phyloP scores from a whole-genome alignment of 2,113 vertebrate species.

The Mesitornis unicolor region DNA sequence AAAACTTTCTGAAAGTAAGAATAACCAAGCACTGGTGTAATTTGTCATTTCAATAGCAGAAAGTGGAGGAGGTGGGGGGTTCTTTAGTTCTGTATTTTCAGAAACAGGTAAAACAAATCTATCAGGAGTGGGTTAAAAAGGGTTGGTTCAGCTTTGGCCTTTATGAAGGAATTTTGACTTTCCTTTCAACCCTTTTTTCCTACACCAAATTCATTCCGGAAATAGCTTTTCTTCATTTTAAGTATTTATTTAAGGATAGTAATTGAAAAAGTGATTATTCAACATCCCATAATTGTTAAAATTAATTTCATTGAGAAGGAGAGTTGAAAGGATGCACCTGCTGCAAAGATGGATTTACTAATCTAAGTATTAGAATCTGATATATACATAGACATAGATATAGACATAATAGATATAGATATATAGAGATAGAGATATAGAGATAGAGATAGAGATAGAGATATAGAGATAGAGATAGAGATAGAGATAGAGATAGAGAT shows the following conservation, averaged over 20 bases:
- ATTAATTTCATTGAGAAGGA: not conserved
- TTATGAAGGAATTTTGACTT: not conserved
- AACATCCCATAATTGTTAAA: not conserved
- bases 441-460: no score
- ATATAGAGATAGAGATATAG: no score
- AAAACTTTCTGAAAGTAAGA: not conserved
- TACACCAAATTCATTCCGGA: not conserved
- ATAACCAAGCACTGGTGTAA: not conserved
- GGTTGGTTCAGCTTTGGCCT: not conserved
- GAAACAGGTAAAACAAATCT: not conserved
- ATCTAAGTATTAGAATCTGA: not conserved
- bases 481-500: no score
- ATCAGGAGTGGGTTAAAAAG: not conserved
- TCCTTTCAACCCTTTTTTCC: not conserved
- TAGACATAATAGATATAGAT: no score
- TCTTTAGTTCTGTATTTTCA: not conserved
- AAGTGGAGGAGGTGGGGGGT: accelerated
- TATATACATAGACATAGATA: no score
- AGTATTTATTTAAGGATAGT: not conserved
- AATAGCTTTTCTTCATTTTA: not conserved
- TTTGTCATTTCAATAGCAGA: not conserved
- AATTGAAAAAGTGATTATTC: not conserved
- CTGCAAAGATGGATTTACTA: not conserved
- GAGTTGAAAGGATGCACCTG: not conserved
- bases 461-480: no score